phyloP scores from a whole-genome alignment of 2,888 invertebrate genomes.

The Heliothis peltigera region DNA sequence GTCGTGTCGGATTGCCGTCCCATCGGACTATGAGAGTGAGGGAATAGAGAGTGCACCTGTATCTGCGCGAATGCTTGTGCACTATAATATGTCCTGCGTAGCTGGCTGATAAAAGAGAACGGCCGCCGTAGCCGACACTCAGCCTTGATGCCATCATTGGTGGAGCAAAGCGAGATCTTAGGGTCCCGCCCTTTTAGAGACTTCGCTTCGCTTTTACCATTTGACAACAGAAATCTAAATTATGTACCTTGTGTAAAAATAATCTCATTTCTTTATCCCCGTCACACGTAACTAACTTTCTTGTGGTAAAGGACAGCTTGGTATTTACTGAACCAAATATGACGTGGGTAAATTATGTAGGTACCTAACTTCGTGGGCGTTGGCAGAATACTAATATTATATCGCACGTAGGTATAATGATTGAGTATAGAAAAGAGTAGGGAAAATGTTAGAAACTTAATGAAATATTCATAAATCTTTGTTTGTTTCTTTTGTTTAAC shows the following conservation, averaged over 20 bases:
- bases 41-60: no score
- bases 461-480: not conserved
- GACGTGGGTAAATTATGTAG: conserved; percentile 41
- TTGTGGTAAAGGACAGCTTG: conserved; percentile 47
- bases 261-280: conserved; percentile 11
- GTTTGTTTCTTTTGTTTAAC: not conserved
- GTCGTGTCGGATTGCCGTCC: no score
- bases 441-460: not conserved
- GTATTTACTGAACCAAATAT: conserved; percentile 58
- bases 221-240: not conserved
- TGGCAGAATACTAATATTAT: conserved; percentile 51
- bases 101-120: no score
- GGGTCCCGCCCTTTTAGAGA: no score
- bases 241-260: not conserved
- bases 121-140: no score
- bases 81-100: no score
- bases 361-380: conserved; percentile 34
- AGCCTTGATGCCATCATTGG: no score
- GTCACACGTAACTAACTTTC: conserved; percentile 52
- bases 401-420: conserved; percentile 10
- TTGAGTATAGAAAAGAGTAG: conserved; percentile 1
- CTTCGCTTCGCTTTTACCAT: no score
- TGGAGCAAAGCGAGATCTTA: no score
- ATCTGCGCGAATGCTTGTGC: no score
- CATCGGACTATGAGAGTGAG: no score